phyloP scores from a whole-genome alignment of 2,888 invertebrate species.

The Eupithecia subfuscata region DNA sequence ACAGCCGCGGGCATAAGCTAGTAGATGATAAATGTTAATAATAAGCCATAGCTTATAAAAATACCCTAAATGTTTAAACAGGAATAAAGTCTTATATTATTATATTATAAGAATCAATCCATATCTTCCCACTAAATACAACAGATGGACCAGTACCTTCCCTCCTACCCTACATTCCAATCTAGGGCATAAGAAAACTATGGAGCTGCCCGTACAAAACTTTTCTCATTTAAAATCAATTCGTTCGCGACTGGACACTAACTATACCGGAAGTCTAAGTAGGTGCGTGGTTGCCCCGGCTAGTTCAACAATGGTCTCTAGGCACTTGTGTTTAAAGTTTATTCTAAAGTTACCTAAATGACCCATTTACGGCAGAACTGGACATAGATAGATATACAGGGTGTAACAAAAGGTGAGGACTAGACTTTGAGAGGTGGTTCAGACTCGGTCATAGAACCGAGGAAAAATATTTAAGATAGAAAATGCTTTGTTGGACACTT shows the following conservation, averaged over 20 bases:
- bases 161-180: neutral
- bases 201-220: neutral
- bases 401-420: too few species aligned
- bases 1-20: too few species aligned
- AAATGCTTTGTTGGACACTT: too few species aligned
- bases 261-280: neutral
- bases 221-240: conserved; percentile 1
- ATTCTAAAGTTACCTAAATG: conserved; percentile 22
- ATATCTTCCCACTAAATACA: neutral
- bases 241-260: neutral
- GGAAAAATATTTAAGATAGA: too few species aligned
- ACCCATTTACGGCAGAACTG: conserved; percentile 43
- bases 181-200: neutral
- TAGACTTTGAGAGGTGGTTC: too few species aligned
- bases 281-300: neutral
- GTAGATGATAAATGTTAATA: too few species aligned
- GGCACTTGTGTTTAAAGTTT: neutral
- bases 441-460: too few species aligned
- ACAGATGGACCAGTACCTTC: neutral
- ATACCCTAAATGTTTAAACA: too few species aligned
- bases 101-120: too few species aligned
- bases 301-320: neutral
- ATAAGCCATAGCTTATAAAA: too few species aligned
- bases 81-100: too few species aligned
- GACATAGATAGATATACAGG: neutral